Conservation (phyloP, 2,888 invertebrate species). For the Lycaena phlaeas region DNA sequence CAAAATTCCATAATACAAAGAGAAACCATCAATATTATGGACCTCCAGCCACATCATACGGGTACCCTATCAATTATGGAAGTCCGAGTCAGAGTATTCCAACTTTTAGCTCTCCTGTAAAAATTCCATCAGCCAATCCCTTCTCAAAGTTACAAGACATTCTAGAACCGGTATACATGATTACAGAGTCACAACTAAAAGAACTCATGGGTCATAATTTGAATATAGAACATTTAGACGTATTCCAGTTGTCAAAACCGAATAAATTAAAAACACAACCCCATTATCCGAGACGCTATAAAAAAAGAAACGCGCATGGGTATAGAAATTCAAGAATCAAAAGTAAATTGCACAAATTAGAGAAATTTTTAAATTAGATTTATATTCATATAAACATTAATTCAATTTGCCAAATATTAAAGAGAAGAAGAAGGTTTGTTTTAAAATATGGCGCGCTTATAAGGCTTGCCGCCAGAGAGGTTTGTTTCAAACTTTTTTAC, state of each 20-base stretch:
- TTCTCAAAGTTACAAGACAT: constrained; percentile 18
- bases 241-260: constrained; percentile 37
- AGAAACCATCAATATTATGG: constrained; percentile 19
- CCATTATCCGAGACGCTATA: constrained; percentile 33
- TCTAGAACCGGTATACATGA: constrained; percentile 52
- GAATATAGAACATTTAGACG: constrained; percentile 52
- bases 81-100: constrained; percentile 13
- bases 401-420: too few relatives aligned
- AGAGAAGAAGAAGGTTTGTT: too few relatives aligned
- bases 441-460: too few relatives aligned
- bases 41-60: constrained; percentile 13
- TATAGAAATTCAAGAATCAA: constrained; percentile 27
- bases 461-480: too few relatives aligned
- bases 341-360: constrained; percentile 40
- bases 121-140: constrained; percentile 18
- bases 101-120: constrained; percentile 17
- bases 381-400: too few relatives aligned
- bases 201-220: constrained; percentile 46
- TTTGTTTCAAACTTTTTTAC: too few relatives aligned
- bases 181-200: constrained; percentile 51
- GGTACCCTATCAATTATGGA: not conserved
- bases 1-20: not conserved
- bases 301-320: constrained; percentile 30
- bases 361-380: constrained; percentile 23
- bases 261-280: constrained; percentile 22